Evolutionary conservation across 2,113 vertebrate species (phyloP).

Genomic region (Gobius niger): DNA sequence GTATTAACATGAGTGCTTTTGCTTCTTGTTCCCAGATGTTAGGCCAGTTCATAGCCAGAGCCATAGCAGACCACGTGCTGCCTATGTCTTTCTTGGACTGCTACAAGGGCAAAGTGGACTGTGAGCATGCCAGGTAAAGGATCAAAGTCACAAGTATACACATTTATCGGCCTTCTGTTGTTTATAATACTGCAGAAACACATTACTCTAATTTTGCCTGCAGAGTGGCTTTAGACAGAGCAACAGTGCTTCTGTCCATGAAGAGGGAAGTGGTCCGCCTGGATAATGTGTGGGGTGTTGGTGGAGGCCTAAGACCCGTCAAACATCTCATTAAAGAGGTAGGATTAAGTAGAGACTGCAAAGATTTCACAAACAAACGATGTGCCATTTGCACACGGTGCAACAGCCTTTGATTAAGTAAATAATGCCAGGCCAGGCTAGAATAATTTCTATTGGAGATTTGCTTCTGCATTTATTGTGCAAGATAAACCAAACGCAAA

Average conservation of each 20-base stretch:
- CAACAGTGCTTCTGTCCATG: constrained; percentile 81
- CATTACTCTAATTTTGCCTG: background rate
- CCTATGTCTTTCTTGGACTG: constrained; percentile 81
- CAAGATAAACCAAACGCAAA: constrained; percentile 47
- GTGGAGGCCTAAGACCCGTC: constrained; percentile 85
- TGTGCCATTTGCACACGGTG: background rate
- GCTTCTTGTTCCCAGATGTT: constrained; percentile 78
- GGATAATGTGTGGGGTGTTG: constrained; percentile 89
- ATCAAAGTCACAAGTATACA: background rate
- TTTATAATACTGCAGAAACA: background rate
- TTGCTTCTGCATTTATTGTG: constrained; percentile 29
- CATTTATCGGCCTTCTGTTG: background rate
- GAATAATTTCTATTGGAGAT: background rate
- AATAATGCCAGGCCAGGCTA: background rate
- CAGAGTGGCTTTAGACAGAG: constrained; percentile 85
- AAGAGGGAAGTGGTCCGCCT: constrained; percentile 82
- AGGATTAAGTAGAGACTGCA: background rate
- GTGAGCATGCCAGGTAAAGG: constrained; percentile 82
- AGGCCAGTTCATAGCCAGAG: constrained; percentile 86
- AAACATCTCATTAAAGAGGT: constrained; percentile 88
- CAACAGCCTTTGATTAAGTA: background rate
- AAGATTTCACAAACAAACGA: background rate
- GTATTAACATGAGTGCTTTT: background rate
- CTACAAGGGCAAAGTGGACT: constrained; percentile 87
- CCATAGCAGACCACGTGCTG: constrained; percentile 85